A percentile compares a stretch with the other conserved stretches of the same genome.
Conservation (phyloP, 2,888 invertebrate species). For the Calliphora vomitoria region DNA sequence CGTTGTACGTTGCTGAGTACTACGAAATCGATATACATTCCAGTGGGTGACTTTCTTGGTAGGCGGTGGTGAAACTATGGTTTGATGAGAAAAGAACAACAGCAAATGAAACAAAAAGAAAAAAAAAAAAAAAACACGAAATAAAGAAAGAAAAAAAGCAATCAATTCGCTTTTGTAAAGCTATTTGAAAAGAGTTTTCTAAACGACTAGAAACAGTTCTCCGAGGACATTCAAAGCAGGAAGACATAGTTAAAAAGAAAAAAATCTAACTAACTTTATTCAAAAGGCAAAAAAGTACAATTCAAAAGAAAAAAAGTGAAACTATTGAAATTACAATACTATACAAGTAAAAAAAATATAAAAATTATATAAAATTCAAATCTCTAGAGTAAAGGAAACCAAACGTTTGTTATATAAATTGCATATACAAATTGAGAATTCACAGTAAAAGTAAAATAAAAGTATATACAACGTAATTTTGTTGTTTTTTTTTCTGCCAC, state of each 20-base stretch:
- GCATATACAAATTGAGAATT: constrained; percentile 1
- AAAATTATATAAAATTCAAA: constrained; percentile 40
- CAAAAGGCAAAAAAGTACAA: constrained; percentile 48
- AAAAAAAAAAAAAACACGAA: background rate
- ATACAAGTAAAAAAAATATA: constrained; percentile 11
- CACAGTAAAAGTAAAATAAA: constrained; percentile 23
- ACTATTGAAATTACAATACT: constrained; percentile 34
- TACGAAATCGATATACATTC: constrained; percentile 65
- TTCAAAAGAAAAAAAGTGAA: constrained; percentile 55
- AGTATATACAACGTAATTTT: constrained; percentile 45
- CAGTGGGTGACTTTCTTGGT: constrained; percentile 66
- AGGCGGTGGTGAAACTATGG: constrained; percentile 54
- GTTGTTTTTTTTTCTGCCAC: constrained; percentile 20
- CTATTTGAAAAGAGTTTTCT: constrained; percentile 71
- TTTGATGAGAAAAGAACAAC: constrained; percentile 49
- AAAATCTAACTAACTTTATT: constrained; percentile 15
- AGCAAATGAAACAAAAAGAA: background rate
- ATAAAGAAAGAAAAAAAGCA: constrained; percentile 53
- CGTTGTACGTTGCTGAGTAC: constrained; percentile 33
- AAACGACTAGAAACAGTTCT: constrained; percentile 72
- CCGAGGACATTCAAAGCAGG: constrained; percentile 72
- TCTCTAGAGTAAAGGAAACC: background rate
- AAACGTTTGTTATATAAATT: constrained; percentile 29
- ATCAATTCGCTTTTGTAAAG: constrained; percentile 69
- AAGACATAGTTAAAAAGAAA: constrained; percentile 61